Conservation (phyloP, 2,888 invertebrate genomes). For the Charanyca ferruginea region DNA sequence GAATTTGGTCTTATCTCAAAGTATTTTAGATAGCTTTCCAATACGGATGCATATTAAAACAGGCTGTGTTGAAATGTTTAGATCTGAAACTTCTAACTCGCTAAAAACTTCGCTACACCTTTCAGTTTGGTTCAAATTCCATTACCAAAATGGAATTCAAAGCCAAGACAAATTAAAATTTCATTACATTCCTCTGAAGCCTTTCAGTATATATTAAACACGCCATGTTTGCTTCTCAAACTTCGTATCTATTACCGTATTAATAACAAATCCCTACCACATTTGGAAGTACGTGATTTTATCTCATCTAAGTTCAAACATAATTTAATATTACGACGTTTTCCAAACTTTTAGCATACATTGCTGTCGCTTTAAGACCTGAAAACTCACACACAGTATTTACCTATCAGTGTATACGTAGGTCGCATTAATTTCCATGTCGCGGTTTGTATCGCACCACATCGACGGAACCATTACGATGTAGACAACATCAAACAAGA, state of each 20-base stretch:
- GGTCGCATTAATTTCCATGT: conserved; percentile 74
- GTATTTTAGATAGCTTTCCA: not conserved
- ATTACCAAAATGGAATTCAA: conserved; percentile 2
- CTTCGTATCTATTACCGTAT: conserved; percentile 42
- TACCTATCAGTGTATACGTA: conserved; percentile 48
- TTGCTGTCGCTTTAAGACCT: conserved; percentile 20
- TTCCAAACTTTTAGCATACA: conserved; percentile 49
- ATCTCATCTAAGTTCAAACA: conserved; percentile 47
- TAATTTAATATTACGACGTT: conserved; percentile 48
- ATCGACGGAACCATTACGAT: conserved; percentile 71
- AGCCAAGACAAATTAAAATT: conserved; percentile 22
- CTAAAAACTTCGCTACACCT: not conserved
- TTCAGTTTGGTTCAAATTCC: not conserved
- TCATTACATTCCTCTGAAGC: conserved; percentile 31
- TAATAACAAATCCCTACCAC: conserved; percentile 44
- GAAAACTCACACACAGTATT: conserved; percentile 26
- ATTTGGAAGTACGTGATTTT: conserved; percentile 44
- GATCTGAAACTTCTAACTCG: not conserved
- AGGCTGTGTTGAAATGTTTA: not conserved
- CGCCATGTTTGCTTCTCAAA: conserved; percentile 34
- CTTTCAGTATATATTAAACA: conserved; percentile 34
- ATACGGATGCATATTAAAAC: not conserved
- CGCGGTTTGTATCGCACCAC: conserved; percentile 68
- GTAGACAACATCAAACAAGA: conserved; percentile 70
- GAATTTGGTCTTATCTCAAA: not conserved